These are phyloP conservation scores for Camptogramma bilineatum DNA, from an alignment of 2,888 invertebrate genomes.

Conservation along the genomic window DNA sequence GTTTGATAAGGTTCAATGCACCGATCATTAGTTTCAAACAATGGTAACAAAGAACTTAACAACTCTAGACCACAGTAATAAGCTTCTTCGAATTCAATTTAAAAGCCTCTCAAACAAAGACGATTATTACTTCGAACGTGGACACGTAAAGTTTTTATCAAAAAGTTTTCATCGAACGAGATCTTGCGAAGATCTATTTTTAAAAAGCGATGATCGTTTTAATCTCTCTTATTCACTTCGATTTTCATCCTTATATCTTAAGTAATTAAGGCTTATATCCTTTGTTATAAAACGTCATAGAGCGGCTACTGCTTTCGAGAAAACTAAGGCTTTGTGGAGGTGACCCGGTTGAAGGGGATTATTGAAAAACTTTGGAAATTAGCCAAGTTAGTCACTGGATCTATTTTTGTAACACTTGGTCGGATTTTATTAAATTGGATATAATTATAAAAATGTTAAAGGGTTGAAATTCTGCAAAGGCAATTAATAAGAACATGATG, in stretches of 20 bases:
- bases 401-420: constrained; percentile 23
- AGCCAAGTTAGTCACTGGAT: constrained; percentile 34
- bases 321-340: constrained; percentile 26
- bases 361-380: constrained; percentile 44
- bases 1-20: too few species aligned
- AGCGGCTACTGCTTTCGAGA: not conserved
- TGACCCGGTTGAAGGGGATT: constrained; percentile 36
- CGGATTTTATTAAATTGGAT: constrained; percentile 12
- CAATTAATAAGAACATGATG: not conserved
- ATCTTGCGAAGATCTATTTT: constrained; percentile 26
- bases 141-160: constrained; percentile 47
- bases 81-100: constrained; percentile 41
- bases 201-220: constrained; percentile 1
- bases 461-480: not conserved
- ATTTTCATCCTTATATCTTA: not conserved
- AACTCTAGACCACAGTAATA: constrained; percentile 17
- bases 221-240: not conserved
- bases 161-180: constrained; percentile 46
- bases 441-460: not conserved
- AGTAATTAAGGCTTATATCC: not conserved
- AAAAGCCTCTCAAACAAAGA: constrained; percentile 31
- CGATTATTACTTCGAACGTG: constrained; percentile 36
- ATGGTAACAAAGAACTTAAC: constrained; percentile 2
- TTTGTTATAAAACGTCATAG: not conserved
- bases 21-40: not conserved